Evolutionary conservation across 2,113 vertebrate genomes (phyloP).

Genomic region (Rhabdomys dilectus): DNA sequence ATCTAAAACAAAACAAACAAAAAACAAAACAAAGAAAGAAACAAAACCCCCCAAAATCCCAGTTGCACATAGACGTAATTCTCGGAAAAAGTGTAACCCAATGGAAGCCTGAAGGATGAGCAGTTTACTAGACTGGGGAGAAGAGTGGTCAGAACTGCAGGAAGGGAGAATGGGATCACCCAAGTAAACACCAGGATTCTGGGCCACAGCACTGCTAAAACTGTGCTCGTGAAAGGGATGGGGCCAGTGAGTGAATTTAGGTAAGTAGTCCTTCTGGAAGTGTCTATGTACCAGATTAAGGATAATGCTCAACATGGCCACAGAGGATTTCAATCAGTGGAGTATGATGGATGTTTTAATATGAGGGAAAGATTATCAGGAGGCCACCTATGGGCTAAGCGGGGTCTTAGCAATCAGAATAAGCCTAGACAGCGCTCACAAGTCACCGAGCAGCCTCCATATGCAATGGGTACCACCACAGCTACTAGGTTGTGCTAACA

Average conservation of each 20-base stretch:
- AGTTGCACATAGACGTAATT: not conserved
- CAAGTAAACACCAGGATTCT: not conserved
- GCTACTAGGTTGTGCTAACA: not conserved
- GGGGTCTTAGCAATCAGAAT: not conserved
- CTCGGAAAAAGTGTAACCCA: not conserved
- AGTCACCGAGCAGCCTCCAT: not conserved
- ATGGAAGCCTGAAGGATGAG: not conserved
- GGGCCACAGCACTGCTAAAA: not conserved
- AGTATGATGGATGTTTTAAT: not conserved
- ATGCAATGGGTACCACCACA: not conserved
- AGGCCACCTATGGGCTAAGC: not conserved
- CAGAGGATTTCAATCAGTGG: not conserved
- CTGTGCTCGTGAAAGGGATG: not conserved
- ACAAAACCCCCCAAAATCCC: not conserved
- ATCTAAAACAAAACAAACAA: not conserved
- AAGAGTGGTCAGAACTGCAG: not conserved
- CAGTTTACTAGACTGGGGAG: not conserved
- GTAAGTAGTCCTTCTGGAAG: not conserved
- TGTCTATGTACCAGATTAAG: conserved; percentile 15
- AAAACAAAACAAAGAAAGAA: not conserved
- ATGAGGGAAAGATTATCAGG: not conserved
- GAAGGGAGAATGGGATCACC: not conserved
- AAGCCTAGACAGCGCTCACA: not conserved
- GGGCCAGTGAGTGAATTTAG: not conserved
- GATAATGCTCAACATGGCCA: conserved; percentile 12